Conservation (phyloP, 1,140 invertebrate species). For the Triops longicaudatus region DNA sequence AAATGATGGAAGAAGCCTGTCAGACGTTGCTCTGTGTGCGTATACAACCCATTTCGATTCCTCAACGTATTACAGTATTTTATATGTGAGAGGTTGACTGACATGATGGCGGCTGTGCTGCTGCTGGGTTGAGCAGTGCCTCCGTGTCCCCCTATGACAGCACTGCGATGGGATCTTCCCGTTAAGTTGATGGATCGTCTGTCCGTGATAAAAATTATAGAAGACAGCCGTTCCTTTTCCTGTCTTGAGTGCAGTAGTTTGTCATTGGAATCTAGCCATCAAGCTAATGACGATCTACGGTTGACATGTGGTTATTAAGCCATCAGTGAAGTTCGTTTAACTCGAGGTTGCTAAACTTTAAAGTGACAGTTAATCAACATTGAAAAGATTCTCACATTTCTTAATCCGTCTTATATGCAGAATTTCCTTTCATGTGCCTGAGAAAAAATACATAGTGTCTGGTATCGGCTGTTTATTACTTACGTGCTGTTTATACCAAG, state of each 20-base stretch:
- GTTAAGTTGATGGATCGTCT: conserved; percentile 15
- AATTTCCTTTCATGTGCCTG: no score
- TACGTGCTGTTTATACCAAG: no score
- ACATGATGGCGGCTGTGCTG: background rate
- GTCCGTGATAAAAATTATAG: conserved; percentile 12
- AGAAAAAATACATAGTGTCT: no score
- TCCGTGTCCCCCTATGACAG: conserved; percentile 2
- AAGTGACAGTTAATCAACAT: background rate
- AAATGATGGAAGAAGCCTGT: conserved; percentile 15
- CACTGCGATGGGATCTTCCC: conserved; percentile 3
- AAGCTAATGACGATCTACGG: conserved; percentile 3
- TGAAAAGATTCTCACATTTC: background rate
- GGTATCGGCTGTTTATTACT: no score
- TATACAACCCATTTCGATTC: background rate
- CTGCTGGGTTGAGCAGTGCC: background rate
- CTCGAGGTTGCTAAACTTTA: background rate
- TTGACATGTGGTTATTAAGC: conserved; percentile 8
- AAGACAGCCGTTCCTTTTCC: conserved; percentile 14
- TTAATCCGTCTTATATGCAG: background rate
- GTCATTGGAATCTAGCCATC: background rate
- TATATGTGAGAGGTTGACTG: background rate
- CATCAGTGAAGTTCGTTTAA: background rate
- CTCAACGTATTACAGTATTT: background rate
- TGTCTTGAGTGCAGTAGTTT: conserved; percentile 10
- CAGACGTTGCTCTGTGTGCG: background rate